phyloP scores from a whole-genome alignment of 92 coral and sea anemone genomes.

The Epizoanthus stellaris region DNA sequence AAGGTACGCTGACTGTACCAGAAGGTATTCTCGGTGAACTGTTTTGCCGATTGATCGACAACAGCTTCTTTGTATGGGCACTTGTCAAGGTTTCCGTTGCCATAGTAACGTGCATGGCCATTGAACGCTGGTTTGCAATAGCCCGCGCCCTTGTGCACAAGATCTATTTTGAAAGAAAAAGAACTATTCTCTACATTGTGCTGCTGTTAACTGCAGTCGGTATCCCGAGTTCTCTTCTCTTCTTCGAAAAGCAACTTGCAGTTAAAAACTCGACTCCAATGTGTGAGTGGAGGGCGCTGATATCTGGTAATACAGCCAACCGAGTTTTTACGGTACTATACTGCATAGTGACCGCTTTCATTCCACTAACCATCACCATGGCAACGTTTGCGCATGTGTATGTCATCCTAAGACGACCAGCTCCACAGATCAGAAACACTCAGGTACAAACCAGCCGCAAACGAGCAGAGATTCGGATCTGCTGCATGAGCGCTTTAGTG shows the following conservation, averaged over 20 bases:
- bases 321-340: slow-evolving; percentile 30
- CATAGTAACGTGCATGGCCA: slow-evolving; percentile 40
- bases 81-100: slow-evolving; percentile 41
- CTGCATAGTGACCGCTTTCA: slow-evolving; percentile 17
- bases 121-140: slow-evolving; percentile 39
- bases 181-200: slow-evolving; percentile 19
- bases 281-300: slow-evolving; percentile 18
- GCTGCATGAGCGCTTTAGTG: slow-evolving; percentile 18
- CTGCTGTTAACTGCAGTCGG: background rate
- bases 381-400: slow-evolving; percentile 5
- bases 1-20: slow-evolving; percentile 26
- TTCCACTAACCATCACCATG: slow-evolving; percentile 32
- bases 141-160: slow-evolving; percentile 32
- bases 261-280: background rate
- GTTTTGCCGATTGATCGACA: slow-evolving; percentile 43
- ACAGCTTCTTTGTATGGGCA: slow-evolving; percentile 44
- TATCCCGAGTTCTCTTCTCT: slow-evolving; percentile 16
- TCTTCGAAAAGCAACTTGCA: slow-evolving; percentile 32
- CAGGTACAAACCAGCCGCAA: slow-evolving; percentile 28
- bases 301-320: slow-evolving; percentile 8
- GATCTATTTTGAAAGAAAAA: slow-evolving; percentile 10
- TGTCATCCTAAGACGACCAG: background rate
- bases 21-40: slow-evolving; percentile 35
- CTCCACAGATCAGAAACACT: slow-evolving; percentile 11
- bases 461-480: slow-evolving; percentile 33